phyloP scores from a whole-genome alignment of 1,140 invertebrate species.

The Drosophila nigromelanica region DNA sequence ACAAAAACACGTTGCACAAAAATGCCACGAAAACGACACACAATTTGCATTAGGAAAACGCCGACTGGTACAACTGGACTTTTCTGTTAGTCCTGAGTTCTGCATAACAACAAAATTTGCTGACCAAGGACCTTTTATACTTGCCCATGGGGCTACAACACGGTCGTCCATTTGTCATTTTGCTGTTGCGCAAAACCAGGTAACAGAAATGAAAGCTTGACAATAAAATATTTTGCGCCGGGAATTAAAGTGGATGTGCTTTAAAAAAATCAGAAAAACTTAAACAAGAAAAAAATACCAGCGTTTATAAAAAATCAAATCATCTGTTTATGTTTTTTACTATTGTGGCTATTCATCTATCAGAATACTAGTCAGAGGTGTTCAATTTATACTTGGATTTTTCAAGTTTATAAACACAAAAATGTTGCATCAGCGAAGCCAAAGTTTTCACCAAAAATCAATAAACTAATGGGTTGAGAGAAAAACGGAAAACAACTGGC shows the following conservation, averaged over 20 bases:
- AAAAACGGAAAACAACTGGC: neutral
- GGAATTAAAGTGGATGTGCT: neutral
- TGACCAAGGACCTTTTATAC: slow-evolving; percentile 49
- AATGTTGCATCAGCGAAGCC: too few species aligned
- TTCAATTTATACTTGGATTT: too few species aligned
- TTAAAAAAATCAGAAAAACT: too few species aligned
- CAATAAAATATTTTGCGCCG: neutral
- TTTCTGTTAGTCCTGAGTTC: neutral
- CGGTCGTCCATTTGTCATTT: neutral
- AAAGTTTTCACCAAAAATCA: neutral
- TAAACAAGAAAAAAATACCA: too few species aligned
- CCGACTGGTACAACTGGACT: slow-evolving; percentile 12
- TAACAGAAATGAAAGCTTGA: neutral
- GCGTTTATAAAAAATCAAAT: too few species aligned
- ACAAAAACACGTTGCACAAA: neutral
- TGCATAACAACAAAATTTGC: slow-evolving; percentile 32
- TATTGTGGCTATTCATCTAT: too few species aligned
- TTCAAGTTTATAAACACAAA: too few species aligned
- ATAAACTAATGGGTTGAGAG: neutral
- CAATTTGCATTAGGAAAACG: slow-evolving; percentile 62
- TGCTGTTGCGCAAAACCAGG: neutral
- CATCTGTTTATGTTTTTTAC: too few species aligned
- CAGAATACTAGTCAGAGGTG: too few species aligned
- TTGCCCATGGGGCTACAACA: slow-evolving; percentile 12
- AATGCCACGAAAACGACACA: slow-evolving; percentile 37